Base-by-base conservation (phyloP, 1,140 invertebrate genomes). In the Berghia stephanieae region DNA sequence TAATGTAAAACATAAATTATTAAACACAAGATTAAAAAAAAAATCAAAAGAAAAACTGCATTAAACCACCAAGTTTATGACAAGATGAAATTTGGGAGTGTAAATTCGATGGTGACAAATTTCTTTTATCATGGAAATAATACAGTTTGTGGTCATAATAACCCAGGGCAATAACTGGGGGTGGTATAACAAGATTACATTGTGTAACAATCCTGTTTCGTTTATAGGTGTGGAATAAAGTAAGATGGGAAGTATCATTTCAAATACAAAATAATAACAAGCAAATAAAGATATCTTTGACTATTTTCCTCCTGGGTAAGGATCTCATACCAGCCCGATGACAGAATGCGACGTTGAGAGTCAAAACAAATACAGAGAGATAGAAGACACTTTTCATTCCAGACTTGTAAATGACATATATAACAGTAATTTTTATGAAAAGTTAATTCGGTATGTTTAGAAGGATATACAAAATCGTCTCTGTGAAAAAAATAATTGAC, bases 1-100 rank as follows among this genome's bases (percentile, higher is more conserved):
- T 75, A 3, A 80, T 77, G 27, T 82, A 42, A 43, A 75, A 44
- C 43, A 40, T n/a, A 73, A 31, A 4, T 38, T 27, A 52, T 21
- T 21, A 67, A 36, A 34, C 40, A 34, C 40, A n/a, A n/a, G n/a
- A n/a, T n/a, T 52, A n/a, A 38, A 21, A 73, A 34, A 27, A 8
- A 16, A 13, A 42, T 16, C 8, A 34, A 69, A 36, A 16, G 5
- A 34, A 8, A 16, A 8, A 42, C 13, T 16, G 10, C 27, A 16
- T 42, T 16, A 16, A 36, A 8, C 40, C 8, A 13, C 67, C 31
- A 31, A 36, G 6, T 69, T 40, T 16, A 34, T 13, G 10, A 69
- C 6, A 8, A 13, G 13, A 34, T 16, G 38, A 27, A 16, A 38
- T 69, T 16, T 5, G 16, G 21, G 13, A 69, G 10, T 5, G 6